A percentile compares a stretch with the other conserved stretches of the same genome.
These are phyloP conservation scores for Hyles lineata DNA, from an alignment of 2,888 invertebrate genomes.

Conservation along the genomic window DNA sequence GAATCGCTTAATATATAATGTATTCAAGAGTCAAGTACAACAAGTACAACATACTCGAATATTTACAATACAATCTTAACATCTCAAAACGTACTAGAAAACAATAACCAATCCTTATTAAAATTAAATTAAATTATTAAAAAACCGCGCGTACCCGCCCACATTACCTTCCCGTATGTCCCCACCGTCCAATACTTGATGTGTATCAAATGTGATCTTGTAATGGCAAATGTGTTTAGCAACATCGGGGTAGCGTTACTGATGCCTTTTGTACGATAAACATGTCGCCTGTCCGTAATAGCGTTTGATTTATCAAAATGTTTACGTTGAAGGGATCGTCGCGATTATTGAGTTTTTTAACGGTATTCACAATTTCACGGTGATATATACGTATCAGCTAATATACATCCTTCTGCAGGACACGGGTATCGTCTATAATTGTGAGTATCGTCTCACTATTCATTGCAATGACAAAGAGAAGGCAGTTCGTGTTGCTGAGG, in stretches of 20 bases:
- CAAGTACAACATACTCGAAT: too few relatives aligned
- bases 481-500: too few relatives aligned
- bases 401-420: too few relatives aligned
- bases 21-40: too few relatives aligned
- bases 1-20: too few relatives aligned
- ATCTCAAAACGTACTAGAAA: background rate
- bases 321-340: conserved; percentile 32
- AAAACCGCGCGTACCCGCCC: conserved; percentile 25
- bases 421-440: too few relatives aligned
- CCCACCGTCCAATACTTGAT: conserved; percentile 80
- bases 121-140: background rate
- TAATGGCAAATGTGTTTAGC: conserved; percentile 58
- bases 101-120: background rate
- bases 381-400: too few relatives aligned
- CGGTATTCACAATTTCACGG: too few relatives aligned
- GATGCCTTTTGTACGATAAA: conserved; percentile 78
- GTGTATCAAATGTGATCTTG: conserved; percentile 77
- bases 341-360: background rate
- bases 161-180: conserved; percentile 47
- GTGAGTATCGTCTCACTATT: too few relatives aligned
- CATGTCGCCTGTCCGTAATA: conserved; percentile 65
- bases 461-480: too few relatives aligned
- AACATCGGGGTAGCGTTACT: conserved; percentile 65
- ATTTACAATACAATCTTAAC: background rate
- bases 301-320: conserved; percentile 60